Percentiles rank a stretch among this genome's conserved stretches.
Evolutionary conservation across 2,113 vertebrate genomes (phyloP).

Genomic region (Psammodynastes pulverulentus): DNA sequence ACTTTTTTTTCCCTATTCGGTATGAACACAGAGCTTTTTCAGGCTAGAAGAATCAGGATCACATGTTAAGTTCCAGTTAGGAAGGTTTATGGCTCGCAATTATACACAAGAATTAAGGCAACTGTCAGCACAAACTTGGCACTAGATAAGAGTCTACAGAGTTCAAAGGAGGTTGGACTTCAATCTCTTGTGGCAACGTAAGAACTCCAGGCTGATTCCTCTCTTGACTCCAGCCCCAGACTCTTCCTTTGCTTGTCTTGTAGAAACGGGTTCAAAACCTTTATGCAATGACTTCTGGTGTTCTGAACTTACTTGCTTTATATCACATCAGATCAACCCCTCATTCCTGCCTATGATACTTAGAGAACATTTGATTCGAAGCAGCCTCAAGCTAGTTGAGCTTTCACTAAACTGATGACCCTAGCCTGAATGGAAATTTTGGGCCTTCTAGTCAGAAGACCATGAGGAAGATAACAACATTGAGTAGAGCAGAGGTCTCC

Average conservation of each 20-base stretch:
- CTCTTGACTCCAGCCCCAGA: background rate
- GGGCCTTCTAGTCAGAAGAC: background rate
- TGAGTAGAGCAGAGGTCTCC: no score
- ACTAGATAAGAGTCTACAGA: background rate
- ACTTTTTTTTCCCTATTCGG: background rate
- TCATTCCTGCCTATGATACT: background rate
- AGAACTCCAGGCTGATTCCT: background rate
- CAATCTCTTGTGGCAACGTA: background rate
- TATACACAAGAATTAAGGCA: background rate
- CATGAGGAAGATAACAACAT: background rate
- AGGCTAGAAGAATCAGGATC: background rate
- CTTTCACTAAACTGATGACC: background rate
- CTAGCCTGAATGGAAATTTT: background rate
- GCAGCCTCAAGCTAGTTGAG: background rate
- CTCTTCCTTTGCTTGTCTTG: background rate
- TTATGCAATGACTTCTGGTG: background rate
- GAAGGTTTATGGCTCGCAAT: background rate
- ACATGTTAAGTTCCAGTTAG: background rate
- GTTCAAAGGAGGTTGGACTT: background rate
- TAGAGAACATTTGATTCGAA: background rate
- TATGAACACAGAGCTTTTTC: background rate
- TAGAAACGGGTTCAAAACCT: background rate
- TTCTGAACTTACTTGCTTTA: background rate
- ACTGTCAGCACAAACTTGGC: background rate
- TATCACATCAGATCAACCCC: no score